Evolutionary conservation across 2,888 invertebrate genomes (phyloP).

Genomic region (Xanthia togata): DNA sequence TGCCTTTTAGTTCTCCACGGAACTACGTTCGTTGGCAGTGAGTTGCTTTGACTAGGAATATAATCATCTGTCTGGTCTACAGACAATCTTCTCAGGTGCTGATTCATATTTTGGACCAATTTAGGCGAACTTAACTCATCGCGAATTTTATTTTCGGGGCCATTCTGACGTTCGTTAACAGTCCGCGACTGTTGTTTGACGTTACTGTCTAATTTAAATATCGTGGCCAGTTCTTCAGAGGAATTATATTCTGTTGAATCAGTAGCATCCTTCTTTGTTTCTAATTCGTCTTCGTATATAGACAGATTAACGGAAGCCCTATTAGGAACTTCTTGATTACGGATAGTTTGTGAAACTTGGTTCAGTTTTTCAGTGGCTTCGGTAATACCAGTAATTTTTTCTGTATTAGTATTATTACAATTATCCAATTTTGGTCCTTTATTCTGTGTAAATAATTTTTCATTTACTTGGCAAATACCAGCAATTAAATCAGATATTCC

Average conservation of each 20-base stretch:
- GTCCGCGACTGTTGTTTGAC: conserved; percentile 64
- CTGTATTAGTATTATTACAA: conserved; percentile 62
- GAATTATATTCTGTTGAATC: conserved; percentile 92
- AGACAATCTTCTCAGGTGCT: conserved; percentile 86
- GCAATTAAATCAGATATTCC: conserved; percentile 89
- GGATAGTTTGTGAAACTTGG: conserved; percentile 75
- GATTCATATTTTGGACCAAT: conserved; percentile 86
- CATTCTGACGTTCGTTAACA: conserved; percentile 68
- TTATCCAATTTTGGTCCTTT: conserved; percentile 70
- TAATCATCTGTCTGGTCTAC: conserved; percentile 82
- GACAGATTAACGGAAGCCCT: conserved; percentile 84
- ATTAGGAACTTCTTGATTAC: conserved; percentile 74
- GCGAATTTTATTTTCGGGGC: conserved; percentile 74
- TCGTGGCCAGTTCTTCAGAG: conserved; percentile 92
- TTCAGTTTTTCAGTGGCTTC: conserved; percentile 82
- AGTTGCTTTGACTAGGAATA: conserved; percentile 86
- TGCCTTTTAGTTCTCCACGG: conserved; percentile 89
- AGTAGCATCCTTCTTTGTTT: conserved; percentile 81
- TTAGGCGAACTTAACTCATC: conserved; percentile 87
- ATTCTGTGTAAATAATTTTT: conserved; percentile 83
- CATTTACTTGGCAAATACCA: conserved; percentile 88
- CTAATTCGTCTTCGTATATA: conserved; percentile 86
- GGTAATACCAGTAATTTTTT: conserved; percentile 76
- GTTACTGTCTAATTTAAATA: conserved; percentile 88
- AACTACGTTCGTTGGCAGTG: conserved; percentile 86